A percentile compares a stretch with the other conserved stretches of the same genome.
phyloP scores from a whole-genome alignment of 2,113 vertebrate species.

The Strigops habroptila region DNA sequence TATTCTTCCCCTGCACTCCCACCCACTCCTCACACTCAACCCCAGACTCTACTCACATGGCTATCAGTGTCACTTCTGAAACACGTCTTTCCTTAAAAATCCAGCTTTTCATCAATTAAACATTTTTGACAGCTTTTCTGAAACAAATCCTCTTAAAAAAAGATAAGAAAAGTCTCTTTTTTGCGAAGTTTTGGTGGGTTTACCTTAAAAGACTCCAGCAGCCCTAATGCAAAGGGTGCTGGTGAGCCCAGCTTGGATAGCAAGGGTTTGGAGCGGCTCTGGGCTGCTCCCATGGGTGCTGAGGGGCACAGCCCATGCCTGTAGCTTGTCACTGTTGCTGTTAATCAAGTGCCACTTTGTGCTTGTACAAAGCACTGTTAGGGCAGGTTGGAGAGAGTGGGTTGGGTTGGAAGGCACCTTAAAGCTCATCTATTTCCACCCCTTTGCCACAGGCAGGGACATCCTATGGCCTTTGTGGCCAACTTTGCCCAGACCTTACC shows the following conservation, averaged over 20 bases:
- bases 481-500: neutral
- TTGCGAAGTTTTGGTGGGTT: neutral
- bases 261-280: neutral
- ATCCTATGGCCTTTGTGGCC: neutral
- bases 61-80: constrained; percentile 62
- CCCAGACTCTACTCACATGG: constrained; percentile 51
- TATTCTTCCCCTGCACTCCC: constrained; percentile 35
- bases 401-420: neutral
- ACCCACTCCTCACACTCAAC: constrained; percentile 46
- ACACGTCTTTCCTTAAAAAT: constrained; percentile 31
- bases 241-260: neutral
- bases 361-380: neutral
- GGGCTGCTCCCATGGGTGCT: neutral
- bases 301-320: neutral
- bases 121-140: constrained; percentile 63
- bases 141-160: neutral
- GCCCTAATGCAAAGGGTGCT: rapidly evolving
- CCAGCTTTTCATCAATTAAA: constrained; percentile 68
- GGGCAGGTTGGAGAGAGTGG: neutral
- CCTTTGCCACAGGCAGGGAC: neutral
- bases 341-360: neutral
- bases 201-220: neutral
- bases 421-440: neutral
- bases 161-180: neutral
- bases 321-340: neutral